Conservation (phyloP, 1,140 invertebrate species). For the Ceratina japonica region DNA sequence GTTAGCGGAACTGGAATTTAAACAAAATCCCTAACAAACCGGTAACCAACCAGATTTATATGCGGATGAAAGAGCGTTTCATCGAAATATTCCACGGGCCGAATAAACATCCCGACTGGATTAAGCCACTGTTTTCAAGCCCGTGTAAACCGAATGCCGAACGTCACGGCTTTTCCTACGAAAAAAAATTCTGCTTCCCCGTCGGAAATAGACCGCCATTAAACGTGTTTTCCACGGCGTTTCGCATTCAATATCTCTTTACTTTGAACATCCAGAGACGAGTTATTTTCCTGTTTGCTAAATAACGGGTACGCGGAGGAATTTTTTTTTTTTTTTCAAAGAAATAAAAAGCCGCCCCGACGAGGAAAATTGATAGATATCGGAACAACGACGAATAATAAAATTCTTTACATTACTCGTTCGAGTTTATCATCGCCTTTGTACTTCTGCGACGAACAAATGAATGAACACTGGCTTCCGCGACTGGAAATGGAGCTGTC, state of each 20-base stretch:
- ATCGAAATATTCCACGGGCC: slow-evolving; percentile 19
- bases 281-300: neutral
- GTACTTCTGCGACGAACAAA: too few relatives aligned
- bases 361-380: too few relatives aligned
- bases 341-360: neutral
- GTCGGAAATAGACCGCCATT: neutral
- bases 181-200: neutral
- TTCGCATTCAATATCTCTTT: neutral
- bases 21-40: slow-evolving; percentile 14
- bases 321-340: neutral
- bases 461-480: too few relatives aligned
- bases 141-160: neutral
- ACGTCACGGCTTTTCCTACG: neutral
- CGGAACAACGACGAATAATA: too few relatives aligned
- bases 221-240: slow-evolving; percentile 2
- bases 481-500: too few relatives aligned
- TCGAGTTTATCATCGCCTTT: too few relatives aligned
- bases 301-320: neutral
- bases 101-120: slow-evolving; percentile 15
- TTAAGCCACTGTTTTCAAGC: neutral
- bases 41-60: slow-evolving; percentile 1
- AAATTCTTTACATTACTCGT: too few relatives aligned
- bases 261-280: neutral
- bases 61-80: slow-evolving; percentile 16
- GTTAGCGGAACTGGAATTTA: neutral